Evolutionary conservation across 2,113 vertebrate genomes (phyloP), one percentile per base, ranked within the genome.

Genomic region (Orycteropus afer): DNA sequence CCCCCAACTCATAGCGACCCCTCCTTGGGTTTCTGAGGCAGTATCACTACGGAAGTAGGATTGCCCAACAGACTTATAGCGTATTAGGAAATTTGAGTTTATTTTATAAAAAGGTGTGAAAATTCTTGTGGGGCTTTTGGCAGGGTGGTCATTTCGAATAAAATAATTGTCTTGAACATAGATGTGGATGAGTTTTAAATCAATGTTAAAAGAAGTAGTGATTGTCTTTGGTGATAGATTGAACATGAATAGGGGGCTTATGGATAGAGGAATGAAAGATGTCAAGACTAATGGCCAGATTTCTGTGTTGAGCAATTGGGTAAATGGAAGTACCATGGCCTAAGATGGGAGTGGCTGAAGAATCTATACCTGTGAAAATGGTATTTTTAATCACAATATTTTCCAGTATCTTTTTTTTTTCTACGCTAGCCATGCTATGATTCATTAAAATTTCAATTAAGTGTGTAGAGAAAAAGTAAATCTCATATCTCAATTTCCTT

Each of bases 241-340:
- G 8, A n/a, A 20, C 9, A 2, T 12, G 73, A 11, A 20, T 69
- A n/a, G 23, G 51, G 5, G 6, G 2, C 11, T 55, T 40, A 17
- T 57, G 10, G 51, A 7, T 0, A 13, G 53, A 83, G 8, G n/a
- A 37, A 13, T 13, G 12, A 5, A 90, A 69, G 18, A 13, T 25
- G 18, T 25, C 74, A 18, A 45, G 17, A 34, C 22, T 55, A 37
- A 63, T 29, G 77, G 37, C 20, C 10, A 4, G n/a, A 18, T 6
- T 40, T 2, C 27, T 57, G 61, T n/a, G 2, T 0, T 8, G 45
- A 61, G 65, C 7, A 18, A 0, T 0, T 4, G 37, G 27, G 27
- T 14, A 4, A 40, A 37, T 1, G n/a, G 37, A 27, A 5, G 40
- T 57, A 4, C 53, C 5, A 0, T 13, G 14, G 3, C 4, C 55